phyloP scores from a whole-genome alignment of 2,113 vertebrate species.

The Xiphias gladius region DNA sequence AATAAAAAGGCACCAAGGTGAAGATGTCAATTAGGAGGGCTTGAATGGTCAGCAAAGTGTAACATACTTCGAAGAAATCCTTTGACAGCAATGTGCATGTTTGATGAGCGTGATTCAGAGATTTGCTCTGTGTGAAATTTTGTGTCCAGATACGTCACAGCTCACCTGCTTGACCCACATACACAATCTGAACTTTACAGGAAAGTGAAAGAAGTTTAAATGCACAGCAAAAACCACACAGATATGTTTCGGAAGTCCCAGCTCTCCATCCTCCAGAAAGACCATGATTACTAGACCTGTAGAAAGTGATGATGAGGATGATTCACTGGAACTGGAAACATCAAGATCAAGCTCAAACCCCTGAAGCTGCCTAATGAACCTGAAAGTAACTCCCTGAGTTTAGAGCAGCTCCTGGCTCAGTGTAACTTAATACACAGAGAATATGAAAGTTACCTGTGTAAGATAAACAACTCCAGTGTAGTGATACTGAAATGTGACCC shows the following conservation, averaged over 20 bases:
- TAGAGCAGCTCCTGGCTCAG: slow-evolving; percentile 16
- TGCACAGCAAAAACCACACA: slow-evolving; percentile 53
- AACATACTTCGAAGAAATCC: slow-evolving; percentile 39
- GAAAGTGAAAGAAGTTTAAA: slow-evolving; percentile 54
- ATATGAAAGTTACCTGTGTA: no score
- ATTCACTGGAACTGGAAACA: no score
- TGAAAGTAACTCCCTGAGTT: neutral
- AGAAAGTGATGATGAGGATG: no score
- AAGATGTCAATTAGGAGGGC: neutral
- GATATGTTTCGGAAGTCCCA: slow-evolving; percentile 30
- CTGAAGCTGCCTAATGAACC: slow-evolving; percentile 16
- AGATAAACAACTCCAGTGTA: neutral
- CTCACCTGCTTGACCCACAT: slow-evolving; percentile 40
- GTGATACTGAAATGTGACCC: slow-evolving; percentile 14
- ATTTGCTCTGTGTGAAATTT: no score
- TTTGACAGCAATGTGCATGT: slow-evolving; percentile 28
- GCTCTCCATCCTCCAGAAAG: neutral
- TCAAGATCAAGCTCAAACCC: neutral
- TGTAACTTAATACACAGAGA: no score
- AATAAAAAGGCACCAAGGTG: no score
- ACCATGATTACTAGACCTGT: neutral
- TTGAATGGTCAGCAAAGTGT: neutral
- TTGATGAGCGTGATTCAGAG: slow-evolving; percentile 34
- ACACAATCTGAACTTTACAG: slow-evolving; percentile 49
- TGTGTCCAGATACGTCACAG: neutral